Base-by-base conservation (phyloP, 1,140 invertebrate species). In the Andricus grossulariae region DNA sequence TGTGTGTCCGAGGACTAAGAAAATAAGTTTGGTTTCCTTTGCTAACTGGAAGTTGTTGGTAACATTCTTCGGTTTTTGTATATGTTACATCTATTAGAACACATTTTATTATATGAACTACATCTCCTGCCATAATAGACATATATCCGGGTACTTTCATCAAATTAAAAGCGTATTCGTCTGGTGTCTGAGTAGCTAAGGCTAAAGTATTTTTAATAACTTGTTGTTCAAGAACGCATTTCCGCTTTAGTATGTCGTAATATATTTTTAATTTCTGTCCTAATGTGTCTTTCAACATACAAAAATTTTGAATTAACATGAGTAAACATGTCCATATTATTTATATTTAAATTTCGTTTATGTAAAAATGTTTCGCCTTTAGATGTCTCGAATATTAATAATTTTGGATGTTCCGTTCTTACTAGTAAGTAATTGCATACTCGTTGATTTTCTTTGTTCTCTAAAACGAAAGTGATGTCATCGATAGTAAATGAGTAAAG, bases 241-340 rank as follows among this genome's bases (percentile, higher is more conserved):
- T 72, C 50, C 75, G 75, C 11, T 15, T 60, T 11, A 71, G 8
- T 0, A 83, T 49, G 25, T 78, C 71, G n/a, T 19, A 18, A 54
- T 76, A 82, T 1, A 16, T 51, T 25, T 13, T 76, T 76, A 13
- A 81, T 6, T 72, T 81, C 75, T n/a, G 15, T 76, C 13, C 73
- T 39, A 4, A 78, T 74, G 21, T 78, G 79, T 74, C 74, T 80
- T 75, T 83, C 79, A 1, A 78, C 74, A 75, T 80, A 82, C 11
- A 82, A 60, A 32, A 80, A 82, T 76, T 82, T 82, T 10, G 81
- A 80, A 60, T 83, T 83, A 19, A 83, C 54, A 57, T 83, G 79
- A 0, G 75, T 39, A 39, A 72, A 75, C 3, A 78, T 49, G 50
- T 76, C 74, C 52, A 76, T 39, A 18, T 80, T 52, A 50, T 51